phyloP scores from a whole-genome alignment of 2,888 invertebrate genomes.

The Chrysolina oricalcia region DNA sequence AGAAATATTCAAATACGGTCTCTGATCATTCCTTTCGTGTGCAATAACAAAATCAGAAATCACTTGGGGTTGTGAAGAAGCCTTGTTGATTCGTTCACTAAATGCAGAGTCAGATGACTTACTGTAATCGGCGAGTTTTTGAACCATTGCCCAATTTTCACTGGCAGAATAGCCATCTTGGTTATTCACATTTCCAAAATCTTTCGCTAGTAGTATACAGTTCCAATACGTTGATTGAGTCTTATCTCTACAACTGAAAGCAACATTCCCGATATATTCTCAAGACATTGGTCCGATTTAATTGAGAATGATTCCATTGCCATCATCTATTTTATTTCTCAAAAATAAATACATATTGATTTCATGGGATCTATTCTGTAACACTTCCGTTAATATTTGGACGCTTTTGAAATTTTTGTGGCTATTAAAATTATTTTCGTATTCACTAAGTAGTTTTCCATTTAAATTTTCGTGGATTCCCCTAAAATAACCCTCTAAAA shows the following conservation, averaged over 20 bases:
- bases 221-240: conserved; percentile 20
- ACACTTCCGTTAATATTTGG: too few relatives aligned
- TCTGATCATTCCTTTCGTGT: neutral
- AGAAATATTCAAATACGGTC: neutral
- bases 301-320: too few relatives aligned
- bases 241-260: neutral
- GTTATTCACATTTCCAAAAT: conserved; percentile 15
- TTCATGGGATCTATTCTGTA: too few relatives aligned
- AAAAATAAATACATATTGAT: too few relatives aligned
- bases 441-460: too few relatives aligned
- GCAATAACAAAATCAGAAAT: conserved; percentile 2
- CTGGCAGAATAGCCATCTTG: conserved; percentile 7
- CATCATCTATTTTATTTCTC: too few relatives aligned
- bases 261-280: neutral
- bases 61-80: neutral
- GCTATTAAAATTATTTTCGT: too few relatives aligned
- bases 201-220: conserved; percentile 10
- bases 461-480: too few relatives aligned
- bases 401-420: too few relatives aligned
- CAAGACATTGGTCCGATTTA: neutral
- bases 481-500: too few relatives aligned
- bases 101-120: neutral
- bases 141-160: neutral
- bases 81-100: neutral
- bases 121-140: neutral